Conservation (phyloP, 2,797 vertebrate species). For the Fringilla coelebs region DNA sequence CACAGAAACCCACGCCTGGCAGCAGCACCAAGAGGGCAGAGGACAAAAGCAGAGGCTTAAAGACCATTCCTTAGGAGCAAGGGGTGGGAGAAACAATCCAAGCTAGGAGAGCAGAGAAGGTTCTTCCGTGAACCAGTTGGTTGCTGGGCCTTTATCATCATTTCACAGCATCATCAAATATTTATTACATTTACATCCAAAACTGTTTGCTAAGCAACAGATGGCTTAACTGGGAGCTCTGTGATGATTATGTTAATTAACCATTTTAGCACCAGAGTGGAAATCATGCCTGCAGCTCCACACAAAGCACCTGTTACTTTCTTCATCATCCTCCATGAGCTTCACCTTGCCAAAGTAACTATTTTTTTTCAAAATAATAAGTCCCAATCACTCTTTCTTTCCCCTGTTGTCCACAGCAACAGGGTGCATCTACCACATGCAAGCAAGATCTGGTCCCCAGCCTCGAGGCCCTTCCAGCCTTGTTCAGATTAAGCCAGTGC, state of each 20-base stretch:
- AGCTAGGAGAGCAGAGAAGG: neutral
- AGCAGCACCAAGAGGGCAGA: neutral
- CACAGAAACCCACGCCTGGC: neutral
- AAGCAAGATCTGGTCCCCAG: neutral
- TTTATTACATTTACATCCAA: constrained; percentile 62
- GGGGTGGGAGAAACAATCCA: neutral
- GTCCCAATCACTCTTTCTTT: neutral
- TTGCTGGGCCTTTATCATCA: constrained; percentile 7
- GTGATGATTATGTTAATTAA: constrained; percentile 46
- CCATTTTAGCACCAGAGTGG: constrained; percentile 23
- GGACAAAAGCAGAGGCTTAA: constrained; percentile 22
- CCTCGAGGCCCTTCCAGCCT: neutral
- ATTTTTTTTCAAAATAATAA: neutral
- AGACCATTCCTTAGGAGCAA: neutral
- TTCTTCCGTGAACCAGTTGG: neutral
- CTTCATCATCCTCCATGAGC: neutral
- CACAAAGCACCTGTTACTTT: constrained; percentile 28
- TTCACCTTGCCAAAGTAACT: neutral
- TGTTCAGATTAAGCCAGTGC: neutral
- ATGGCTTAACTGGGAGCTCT: constrained; percentile 57
- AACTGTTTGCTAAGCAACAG: constrained; percentile 59
- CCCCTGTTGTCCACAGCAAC: neutral
- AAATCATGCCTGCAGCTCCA: constrained; percentile 7
- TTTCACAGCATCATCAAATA: constrained; percentile 46
- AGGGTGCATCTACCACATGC: neutral